Base-by-base conservation (phyloP, 1,140 invertebrate species). In the Atta texana region DNA sequence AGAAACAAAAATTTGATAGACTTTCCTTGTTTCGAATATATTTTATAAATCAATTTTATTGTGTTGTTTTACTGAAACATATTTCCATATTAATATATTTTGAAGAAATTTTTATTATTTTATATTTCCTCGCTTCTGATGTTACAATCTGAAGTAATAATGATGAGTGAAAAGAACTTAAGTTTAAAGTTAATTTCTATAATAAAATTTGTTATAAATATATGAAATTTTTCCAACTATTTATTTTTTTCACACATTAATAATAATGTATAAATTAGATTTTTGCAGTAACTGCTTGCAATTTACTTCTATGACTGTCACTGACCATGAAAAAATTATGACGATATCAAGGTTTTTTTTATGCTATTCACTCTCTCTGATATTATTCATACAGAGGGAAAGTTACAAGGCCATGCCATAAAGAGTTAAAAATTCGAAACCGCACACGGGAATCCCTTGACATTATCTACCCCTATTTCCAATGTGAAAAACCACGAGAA, bases 381-480 rank as follows among this genome's bases (percentile, higher is more conserved):
- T 16, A 63, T 84, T 75, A 74, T 61, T 84, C 80, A 74, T 44
- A 24, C 24, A 59, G 21, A 39, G 49, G 31, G 49, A 69, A 81
- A 75, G 80, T 63, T 74, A 61, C 68, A 72, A 44, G 28, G 55
- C 24, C 55, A 61, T 39, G 8, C 21, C 10, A 39, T 49, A 59
- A 61, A 61, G 57, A 84, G 80, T 75, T 84, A 75, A 84, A 84
- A 84, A 75, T 75, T 84, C 80, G 80, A 44, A 51, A 28, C 0
- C 80, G 55, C 55, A 44, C 2, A 8, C n/a, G 16, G 5, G 28
- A 72, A 5, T 81, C 55, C 57, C 77, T 21, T 63, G 77, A 82
- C 77, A 71, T 86, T 86, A 86, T 86, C 85, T 75, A 86, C 86
- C 84, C 84, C 59, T 63, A 51, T 82, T 87, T 87, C 82, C 61